Percentiles rank a stretch among this genome's conserved stretches.
phyloP scores from a whole-genome alignment of 1,140 invertebrate species.

The Bombus superbus region DNA sequence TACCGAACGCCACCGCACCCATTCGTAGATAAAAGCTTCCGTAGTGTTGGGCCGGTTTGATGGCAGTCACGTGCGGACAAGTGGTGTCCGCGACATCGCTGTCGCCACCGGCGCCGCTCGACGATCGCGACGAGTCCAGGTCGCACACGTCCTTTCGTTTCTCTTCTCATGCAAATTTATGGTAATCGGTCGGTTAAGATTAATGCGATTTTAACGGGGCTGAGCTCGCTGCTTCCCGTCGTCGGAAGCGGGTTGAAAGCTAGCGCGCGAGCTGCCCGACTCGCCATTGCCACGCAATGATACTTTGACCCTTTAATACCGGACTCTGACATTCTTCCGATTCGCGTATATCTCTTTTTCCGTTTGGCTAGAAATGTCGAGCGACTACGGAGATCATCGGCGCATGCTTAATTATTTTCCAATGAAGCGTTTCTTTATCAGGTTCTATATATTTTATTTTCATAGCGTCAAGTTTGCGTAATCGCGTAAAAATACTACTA shows the following conservation, averaged over 20 bases:
- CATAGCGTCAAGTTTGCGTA: too few relatives aligned
- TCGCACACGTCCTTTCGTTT: constrained; percentile 80
- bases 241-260: not conserved
- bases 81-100: constrained; percentile 79
- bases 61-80: constrained; percentile 67
- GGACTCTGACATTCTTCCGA: not conserved
- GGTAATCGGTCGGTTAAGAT: constrained; percentile 40
- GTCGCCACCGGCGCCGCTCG: constrained; percentile 79
- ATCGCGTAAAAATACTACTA: too few relatives aligned
- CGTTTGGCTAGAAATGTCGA: not conserved
- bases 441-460: too few relatives aligned
- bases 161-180: constrained; percentile 65
- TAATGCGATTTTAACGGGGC: constrained; percentile 39
- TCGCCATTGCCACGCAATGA: not conserved
- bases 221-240: constrained; percentile 6
- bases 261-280: not conserved
- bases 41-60: constrained; percentile 87
- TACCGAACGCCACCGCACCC: constrained; percentile 97
- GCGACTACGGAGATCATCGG: too few relatives aligned
- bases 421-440: too few relatives aligned
- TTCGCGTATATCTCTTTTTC: not conserved
- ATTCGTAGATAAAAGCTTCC: constrained; percentile 96
- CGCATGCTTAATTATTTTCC: too few relatives aligned
- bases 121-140: constrained; percentile 82
- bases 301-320: not conserved